Conservation (phyloP, 1,140 invertebrate species). For the Diploscapter pachys region DNA sequence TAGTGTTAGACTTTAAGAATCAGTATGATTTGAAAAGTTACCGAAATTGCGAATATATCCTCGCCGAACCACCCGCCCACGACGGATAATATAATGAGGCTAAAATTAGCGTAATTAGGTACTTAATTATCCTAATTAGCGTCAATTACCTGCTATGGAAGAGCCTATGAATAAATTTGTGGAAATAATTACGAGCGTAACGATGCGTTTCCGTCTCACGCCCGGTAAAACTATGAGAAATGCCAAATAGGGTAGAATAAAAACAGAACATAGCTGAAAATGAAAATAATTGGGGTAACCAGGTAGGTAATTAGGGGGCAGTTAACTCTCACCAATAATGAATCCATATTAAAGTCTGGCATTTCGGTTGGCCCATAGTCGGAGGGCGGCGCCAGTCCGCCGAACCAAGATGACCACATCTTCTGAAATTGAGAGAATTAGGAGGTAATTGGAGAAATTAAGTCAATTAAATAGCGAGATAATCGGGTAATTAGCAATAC, state of each 20-base stretch:
- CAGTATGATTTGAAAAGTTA: not conserved
- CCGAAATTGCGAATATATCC: slow-evolving; percentile 24
- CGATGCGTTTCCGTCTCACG: slow-evolving; percentile 44
- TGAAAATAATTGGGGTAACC: not conserved
- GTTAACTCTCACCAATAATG: slow-evolving; percentile 15
- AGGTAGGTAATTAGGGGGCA: not conserved
- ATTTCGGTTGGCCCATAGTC: slow-evolving; percentile 25
- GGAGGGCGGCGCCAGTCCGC: slow-evolving; percentile 28
- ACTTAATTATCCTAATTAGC: not conserved
- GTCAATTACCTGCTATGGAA: slow-evolving; percentile 42
- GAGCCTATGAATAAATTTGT: slow-evolving; percentile 43
- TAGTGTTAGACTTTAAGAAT: too few species aligned
- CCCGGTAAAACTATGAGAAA: slow-evolving; percentile 48
- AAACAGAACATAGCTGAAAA: slow-evolving; percentile 44
- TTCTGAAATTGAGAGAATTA: too few species aligned
- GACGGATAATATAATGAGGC: slow-evolving; percentile 15
- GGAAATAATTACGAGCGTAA: slow-evolving; percentile 40
- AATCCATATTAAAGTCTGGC: slow-evolving; percentile 25
- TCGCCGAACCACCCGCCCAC: slow-evolving; percentile 24
- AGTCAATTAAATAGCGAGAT: too few species aligned
- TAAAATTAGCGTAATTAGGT: slow-evolving; percentile 4
- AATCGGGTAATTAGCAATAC: too few species aligned
- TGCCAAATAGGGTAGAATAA: slow-evolving; percentile 45
- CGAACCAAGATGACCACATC: slow-evolving; percentile 33
- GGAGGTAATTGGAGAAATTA: too few species aligned